Evolutionary conservation across 2,797 vertebrate genomes (phyloP).

Genomic region (Triplophysa yarkandensis): DNA sequence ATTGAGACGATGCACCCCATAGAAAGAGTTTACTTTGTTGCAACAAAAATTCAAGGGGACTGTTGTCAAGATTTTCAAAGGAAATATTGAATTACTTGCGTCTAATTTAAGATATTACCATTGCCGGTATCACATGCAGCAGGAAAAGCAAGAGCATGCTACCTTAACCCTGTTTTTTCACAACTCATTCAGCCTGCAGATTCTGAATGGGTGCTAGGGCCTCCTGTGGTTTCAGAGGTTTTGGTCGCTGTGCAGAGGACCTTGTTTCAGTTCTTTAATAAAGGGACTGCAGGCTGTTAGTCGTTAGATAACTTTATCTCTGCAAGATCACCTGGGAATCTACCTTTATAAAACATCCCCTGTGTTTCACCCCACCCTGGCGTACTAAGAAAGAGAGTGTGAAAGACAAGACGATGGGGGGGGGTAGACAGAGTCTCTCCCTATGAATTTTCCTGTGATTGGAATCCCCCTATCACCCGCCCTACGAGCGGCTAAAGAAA

Average conservation of each 20-base stretch:
- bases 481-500: slow-evolving; percentile 50
- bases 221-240: slow-evolving; percentile 44
- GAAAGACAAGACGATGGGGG: slow-evolving; percentile 13
- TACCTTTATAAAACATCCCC: slow-evolving; percentile 59
- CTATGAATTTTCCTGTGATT: slow-evolving; percentile 68
- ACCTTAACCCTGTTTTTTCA: slow-evolving; percentile 27
- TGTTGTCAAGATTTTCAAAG: not conserved
- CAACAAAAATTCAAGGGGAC: not conserved
- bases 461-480: slow-evolving; percentile 75
- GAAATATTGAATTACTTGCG: not conserved
- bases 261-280: slow-evolving; percentile 53
- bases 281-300: slow-evolving; percentile 45
- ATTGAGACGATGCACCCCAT: not conserved
- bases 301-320: slow-evolving; percentile 41
- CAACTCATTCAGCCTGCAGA: slow-evolving; percentile 37
- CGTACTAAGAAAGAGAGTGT: not conserved
- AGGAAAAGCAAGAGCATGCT: not conserved
- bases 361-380: slow-evolving; percentile 18
- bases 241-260: slow-evolving; percentile 10
- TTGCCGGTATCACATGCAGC: not conserved
- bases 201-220: slow-evolving; percentile 38
- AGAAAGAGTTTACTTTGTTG: not conserved
- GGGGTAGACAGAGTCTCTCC: slow-evolving; percentile 57
- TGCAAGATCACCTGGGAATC: slow-evolving; percentile 63
- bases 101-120: slow-evolving; percentile 22